Conservation (phyloP, 2,113 vertebrate species). For the Melanerpes formicivorus region DNA sequence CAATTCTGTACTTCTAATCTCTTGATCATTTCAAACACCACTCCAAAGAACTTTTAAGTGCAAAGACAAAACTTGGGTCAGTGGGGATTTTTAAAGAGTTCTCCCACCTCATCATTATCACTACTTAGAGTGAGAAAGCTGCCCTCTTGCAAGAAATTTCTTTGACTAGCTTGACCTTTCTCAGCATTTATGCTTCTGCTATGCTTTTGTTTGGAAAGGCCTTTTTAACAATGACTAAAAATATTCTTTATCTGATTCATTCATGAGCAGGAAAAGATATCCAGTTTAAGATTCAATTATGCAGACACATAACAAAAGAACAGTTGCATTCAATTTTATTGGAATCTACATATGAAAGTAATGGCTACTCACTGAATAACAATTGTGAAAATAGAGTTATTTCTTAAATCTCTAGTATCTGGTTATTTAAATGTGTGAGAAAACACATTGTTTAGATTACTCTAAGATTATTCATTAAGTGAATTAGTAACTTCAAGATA, state of each 20-base stretch:
- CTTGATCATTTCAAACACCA: neutral
- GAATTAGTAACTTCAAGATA: neutral
- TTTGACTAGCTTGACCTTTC: neutral
- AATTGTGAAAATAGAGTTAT: neutral
- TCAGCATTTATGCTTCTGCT: neutral
- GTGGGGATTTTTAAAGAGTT: neutral
- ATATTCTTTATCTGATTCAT: neutral
- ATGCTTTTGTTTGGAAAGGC: neutral
- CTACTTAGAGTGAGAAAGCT: neutral
- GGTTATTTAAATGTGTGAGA: neutral
- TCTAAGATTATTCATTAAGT: neutral
- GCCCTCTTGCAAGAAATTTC: neutral
- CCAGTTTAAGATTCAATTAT: neutral
- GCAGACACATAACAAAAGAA: neutral
- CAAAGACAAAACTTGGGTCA: neutral
- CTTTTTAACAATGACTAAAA: neutral
- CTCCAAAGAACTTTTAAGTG: neutral
- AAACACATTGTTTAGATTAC: neutral
- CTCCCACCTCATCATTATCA: neutral
- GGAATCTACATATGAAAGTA: neutral
- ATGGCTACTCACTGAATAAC: neutral
- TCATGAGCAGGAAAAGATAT: neutral
- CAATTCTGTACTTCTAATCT: conserved; percentile 12
- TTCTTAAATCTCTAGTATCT: neutral
- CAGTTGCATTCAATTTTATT: neutral